phyloP scores from a whole-genome alignment of 2,113 vertebrate species.

The Ptyas mucosa region DNA sequence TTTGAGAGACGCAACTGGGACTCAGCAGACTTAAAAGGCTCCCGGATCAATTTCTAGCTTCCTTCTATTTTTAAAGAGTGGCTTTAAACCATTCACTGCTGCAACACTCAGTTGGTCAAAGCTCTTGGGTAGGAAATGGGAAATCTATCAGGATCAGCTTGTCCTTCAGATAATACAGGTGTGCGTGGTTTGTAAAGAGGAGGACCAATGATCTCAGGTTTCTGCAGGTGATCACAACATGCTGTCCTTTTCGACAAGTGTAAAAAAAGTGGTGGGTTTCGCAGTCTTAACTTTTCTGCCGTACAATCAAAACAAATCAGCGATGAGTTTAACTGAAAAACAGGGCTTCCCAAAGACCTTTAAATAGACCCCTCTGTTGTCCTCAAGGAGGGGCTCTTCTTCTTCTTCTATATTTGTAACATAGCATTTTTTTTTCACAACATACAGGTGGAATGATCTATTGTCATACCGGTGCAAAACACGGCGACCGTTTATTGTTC shows the following conservation, averaged over 20 bases:
- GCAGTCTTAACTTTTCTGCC: neutral
- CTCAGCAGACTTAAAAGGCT: neutral
- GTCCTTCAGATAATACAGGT: neutral
- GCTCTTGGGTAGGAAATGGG: neutral
- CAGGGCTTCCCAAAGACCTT: constrained; percentile 36
- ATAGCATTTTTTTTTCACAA: constrained; percentile 33
- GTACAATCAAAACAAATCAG: neutral
- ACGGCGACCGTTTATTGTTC: constrained; percentile 18
- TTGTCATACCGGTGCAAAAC: constrained; percentile 5
- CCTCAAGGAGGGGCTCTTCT: neutral
- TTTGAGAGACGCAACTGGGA: neutral
- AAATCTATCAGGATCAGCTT: neutral
- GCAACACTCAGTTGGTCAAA: neutral
- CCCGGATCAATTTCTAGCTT: neutral
- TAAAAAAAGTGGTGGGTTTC: neutral
- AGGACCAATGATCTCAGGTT: constrained; percentile 1
- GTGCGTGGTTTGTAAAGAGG: neutral
- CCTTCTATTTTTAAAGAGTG: neutral
- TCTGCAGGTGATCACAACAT: constrained; percentile 3
- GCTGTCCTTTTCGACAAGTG: constrained; percentile 14
- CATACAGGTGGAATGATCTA: neutral
- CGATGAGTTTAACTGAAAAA: constrained; percentile 41
- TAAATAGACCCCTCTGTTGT: constrained; percentile 42
- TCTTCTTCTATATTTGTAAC: constrained; percentile 47
- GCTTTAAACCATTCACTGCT: neutral